Evolutionary conservation across 2,797 vertebrate genomes (phyloP).

Genomic region (Gambusia yucatana): DNA sequence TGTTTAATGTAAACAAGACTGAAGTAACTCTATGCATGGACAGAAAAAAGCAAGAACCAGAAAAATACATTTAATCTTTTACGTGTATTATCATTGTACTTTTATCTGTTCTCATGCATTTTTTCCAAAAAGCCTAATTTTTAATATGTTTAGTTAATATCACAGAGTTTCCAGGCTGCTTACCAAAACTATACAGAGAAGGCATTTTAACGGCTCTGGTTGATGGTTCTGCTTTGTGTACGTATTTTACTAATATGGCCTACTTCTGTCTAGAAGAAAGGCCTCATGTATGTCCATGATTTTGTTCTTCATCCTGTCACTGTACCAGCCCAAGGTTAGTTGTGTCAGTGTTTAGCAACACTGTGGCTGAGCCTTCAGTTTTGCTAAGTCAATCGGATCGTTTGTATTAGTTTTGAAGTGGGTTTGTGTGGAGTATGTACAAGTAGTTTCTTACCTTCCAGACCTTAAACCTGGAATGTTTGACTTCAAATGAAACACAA

Average conservation of each 20-base stretch:
- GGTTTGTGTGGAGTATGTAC: not conserved
- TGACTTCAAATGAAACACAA: not conserved
- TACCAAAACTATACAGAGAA: conserved; percentile 37
- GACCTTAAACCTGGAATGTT: not conserved
- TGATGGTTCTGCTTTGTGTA: conserved; percentile 7
- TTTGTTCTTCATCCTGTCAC: conserved; percentile 17
- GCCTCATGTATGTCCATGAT: conserved; percentile 35
- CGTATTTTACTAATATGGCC: conserved; percentile 66
- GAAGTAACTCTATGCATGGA: conserved; percentile 48
- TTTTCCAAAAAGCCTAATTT: not conserved
- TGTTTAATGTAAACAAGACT: conserved; percentile 27
- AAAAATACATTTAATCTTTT: conserved; percentile 16
- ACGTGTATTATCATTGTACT: conserved; percentile 30
- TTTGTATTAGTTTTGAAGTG: conserved; percentile 1
- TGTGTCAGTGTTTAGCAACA: conserved; percentile 22
- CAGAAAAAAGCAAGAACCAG: conserved; percentile 39
- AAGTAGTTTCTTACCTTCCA: not conserved
- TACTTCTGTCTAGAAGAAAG: conserved; percentile 71
- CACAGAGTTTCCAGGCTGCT: conserved; percentile 49
- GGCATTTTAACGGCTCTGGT: conserved; percentile 46
- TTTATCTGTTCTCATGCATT: conserved; percentile 26
- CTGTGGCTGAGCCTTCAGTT: conserved; percentile 19
- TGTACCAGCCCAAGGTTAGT: conserved; percentile 17
- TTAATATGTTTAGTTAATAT: conserved; percentile 23
- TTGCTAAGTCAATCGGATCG: conserved; percentile 18